Base-by-base conservation (phyloP, 2,113 vertebrate genomes). In the Percopsis transmontana region DNA sequence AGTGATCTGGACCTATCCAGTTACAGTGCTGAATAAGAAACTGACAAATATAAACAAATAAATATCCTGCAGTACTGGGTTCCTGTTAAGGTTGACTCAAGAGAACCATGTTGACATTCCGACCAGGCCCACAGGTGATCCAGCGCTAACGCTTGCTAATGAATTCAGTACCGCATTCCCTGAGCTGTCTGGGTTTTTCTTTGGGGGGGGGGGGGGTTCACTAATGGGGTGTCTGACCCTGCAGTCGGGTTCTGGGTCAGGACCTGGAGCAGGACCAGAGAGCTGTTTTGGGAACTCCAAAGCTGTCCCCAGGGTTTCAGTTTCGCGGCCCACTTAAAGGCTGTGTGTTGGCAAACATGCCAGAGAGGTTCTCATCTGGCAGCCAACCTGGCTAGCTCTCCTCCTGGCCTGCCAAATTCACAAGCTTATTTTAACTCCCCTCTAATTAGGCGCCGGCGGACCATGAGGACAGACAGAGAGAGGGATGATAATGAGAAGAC, bases 241-340 rank as follows among this genome's bases (percentile, higher is more conserved):
- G 71, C 72, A 55, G 62, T 69, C 23, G 44, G 68, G 69, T 64
- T 68, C 42, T 39, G 48, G 41, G 62, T 64, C 42, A 66, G 61
- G 55, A 38, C 9, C 12, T 23, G 42, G 33, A 19, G 15, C 21
- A 11, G 19, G 48, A 19, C 16, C 18, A 9, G 68, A 76, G 68
- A 27, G 62, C 51, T 41, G 65, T 65, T 74, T 82, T 40, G 61
- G 84, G 70, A 63, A 45, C 57, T 58, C 66, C 74, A 78, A 58
- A 76, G 58, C 62, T 40, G n/a, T 27, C 76, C 23, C 76, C 66
- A 76, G 63, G 85, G 78, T 81, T 90, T 88, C 74, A 75, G 76
- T 85, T 91, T 85, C 81, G 61, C 87, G 88, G 89, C 86, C 87
- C 86, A 89, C 74, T 89, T 90, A 81, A 60, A 63, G 59, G 62